A percentile compares a stretch with the other conserved stretches of the same genome.
Conservation (phyloP, 2,113 vertebrate genomes). For the Xiphophorus couchianus region DNA sequence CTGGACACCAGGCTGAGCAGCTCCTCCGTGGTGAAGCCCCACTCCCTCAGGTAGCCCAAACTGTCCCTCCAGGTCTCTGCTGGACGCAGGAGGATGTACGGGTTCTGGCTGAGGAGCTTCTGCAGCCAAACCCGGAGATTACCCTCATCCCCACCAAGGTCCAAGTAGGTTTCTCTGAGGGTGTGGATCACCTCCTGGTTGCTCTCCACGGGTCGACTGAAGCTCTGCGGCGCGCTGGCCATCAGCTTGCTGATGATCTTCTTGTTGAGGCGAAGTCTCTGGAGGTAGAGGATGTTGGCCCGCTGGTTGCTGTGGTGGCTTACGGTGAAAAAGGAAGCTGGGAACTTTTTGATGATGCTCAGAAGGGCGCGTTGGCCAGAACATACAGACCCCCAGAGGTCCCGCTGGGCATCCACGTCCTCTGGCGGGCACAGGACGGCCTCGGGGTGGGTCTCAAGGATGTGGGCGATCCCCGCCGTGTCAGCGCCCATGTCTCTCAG, state of each 20-base stretch:
- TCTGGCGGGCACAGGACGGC: constrained; percentile 59
- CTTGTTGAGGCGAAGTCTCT: constrained; percentile 54
- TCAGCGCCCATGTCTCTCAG: constrained; percentile 61
- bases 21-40: constrained; percentile 59
- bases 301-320: constrained; percentile 50
- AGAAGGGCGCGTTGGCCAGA: constrained; percentile 38
- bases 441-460: constrained; percentile 63
- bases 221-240: constrained; percentile 64
- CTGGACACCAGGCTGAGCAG: constrained; percentile 57
- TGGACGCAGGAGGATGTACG: constrained; percentile 54
- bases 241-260: constrained; percentile 63
- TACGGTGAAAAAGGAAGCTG: constrained; percentile 53
- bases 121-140: constrained; percentile 64
- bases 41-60: constrained; percentile 60
- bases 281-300: constrained; percentile 62
- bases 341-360: constrained; percentile 63
- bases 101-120: constrained; percentile 65
- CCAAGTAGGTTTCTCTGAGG: constrained; percentile 62
- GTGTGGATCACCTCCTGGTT: constrained; percentile 67
- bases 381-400: constrained; percentile 63
- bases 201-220: constrained; percentile 51
- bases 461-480: neutral
- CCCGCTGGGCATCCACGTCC: constrained; percentile 47
- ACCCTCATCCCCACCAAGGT: constrained; percentile 52
- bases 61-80: constrained; percentile 64